Evolutionary conservation across 2,888 invertebrate genomes (phyloP).

Genomic region (Gari tellinella): DNA sequence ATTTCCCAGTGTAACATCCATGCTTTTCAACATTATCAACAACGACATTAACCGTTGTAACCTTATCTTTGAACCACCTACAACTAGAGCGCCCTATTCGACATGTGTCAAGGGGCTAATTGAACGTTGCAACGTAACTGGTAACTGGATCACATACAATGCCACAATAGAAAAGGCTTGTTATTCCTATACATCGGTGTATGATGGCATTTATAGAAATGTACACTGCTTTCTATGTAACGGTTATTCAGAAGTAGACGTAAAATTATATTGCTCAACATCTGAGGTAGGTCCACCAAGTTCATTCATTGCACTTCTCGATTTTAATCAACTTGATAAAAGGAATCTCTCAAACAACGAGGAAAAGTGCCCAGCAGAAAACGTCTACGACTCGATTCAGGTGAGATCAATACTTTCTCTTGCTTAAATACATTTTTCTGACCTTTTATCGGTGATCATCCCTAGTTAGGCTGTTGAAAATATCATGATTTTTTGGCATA

Average conservation of each 20-base stretch:
- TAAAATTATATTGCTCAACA: not conserved
- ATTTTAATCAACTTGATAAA: too few relatives aligned
- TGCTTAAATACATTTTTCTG: too few relatives aligned
- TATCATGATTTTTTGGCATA: too few relatives aligned
- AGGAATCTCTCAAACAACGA: too few relatives aligned
- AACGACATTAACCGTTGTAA: too few relatives aligned
- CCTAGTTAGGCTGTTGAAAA: too few relatives aligned
- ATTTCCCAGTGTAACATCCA: not conserved
- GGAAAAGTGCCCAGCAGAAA: too few relatives aligned
- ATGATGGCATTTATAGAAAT: conserved; percentile 1
- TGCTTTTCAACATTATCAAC: not conserved
- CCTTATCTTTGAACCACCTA: not conserved
- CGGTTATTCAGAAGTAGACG: not conserved
- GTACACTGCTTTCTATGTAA: conserved; percentile 24
- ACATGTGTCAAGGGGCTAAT: not conserved
- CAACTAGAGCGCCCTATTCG: too few relatives aligned
- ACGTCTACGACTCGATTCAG: too few relatives aligned
- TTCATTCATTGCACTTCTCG: too few relatives aligned
- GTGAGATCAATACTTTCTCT: too few relatives aligned
- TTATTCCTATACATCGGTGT: conserved; percentile 10
- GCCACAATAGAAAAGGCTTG: conserved; percentile 9
- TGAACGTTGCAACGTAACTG: conserved; percentile 18
- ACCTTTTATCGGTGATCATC: too few relatives aligned
- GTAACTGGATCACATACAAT: conserved; percentile 18
- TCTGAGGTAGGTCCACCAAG: not conserved